Conservation (phyloP, 2,113 vertebrate genomes). For the Brachypteracias leptosomus region DNA sequence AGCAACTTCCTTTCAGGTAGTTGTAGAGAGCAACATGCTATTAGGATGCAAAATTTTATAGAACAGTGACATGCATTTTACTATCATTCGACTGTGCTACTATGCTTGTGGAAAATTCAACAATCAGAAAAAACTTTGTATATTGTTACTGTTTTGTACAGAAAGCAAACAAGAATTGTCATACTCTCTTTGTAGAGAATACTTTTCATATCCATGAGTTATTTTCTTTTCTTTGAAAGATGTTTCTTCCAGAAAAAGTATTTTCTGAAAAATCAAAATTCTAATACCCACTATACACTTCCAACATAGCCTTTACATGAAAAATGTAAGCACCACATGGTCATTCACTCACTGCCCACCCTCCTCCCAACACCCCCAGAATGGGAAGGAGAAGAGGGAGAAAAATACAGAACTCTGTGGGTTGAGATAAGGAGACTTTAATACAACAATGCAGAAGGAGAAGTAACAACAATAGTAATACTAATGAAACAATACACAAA, state of each 20-base stretch:
- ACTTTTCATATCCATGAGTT: not conserved
- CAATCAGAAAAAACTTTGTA: not conserved
- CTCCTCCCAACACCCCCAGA: too few species aligned
- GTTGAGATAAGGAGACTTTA: too few species aligned
- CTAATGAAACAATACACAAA: too few species aligned
- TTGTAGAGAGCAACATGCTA: too few species aligned
- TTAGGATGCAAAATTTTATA: not conserved
- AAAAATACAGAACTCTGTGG: too few species aligned
- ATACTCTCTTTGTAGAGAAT: not conserved
- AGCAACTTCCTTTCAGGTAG: too few species aligned
- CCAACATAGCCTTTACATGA: not conserved
- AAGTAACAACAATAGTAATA: too few species aligned
- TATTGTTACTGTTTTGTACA: not conserved
- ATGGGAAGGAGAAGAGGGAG: too few species aligned
- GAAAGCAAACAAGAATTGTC: not conserved
- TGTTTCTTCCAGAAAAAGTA: not conserved
- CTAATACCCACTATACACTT: not conserved
- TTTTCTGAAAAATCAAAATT: not conserved
- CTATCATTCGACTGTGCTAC: not conserved
- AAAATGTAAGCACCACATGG: too few species aligned
- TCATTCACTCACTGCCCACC: too few species aligned
- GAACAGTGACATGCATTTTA: not conserved
- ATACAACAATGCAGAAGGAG: too few species aligned
- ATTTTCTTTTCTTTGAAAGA: not conserved
- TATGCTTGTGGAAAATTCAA: not conserved